Conservation (phyloP, 2,797 vertebrate species). For the Pagetopsis macropterus region DNA sequence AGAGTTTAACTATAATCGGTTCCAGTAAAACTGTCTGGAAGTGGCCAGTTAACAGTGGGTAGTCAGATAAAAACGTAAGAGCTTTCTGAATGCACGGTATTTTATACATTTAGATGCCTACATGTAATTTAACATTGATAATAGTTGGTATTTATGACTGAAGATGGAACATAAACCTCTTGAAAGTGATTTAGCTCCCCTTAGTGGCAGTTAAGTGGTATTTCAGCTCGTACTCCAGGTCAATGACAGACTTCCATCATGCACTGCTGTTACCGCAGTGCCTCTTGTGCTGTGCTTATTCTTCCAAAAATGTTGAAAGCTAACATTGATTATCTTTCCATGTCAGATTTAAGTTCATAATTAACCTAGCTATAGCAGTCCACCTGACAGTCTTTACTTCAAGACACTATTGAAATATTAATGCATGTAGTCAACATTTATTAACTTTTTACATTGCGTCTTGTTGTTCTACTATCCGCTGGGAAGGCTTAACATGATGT, state of each 20-base stretch:
- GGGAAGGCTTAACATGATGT: not conserved
- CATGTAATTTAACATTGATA: not conserved
- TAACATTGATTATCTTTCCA: not conserved
- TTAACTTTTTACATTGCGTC: too few relatives aligned
- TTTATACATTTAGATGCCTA: not conserved
- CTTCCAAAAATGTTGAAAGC: not conserved
- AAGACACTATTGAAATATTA: not conserved
- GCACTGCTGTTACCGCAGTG: not conserved
- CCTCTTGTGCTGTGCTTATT: not conserved
- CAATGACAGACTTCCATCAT: not conserved
- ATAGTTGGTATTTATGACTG: not conserved
- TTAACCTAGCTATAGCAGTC: not conserved
- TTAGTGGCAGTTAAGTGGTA: constrained; percentile 50
- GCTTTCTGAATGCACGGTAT: not conserved
- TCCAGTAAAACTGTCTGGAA: not conserved
- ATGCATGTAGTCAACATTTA: not conserved
- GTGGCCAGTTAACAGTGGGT: not conserved
- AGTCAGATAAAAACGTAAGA: not conserved
- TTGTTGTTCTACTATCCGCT: not conserved
- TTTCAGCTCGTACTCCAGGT: not conserved
- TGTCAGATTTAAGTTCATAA: not conserved
- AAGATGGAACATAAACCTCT: not conserved
- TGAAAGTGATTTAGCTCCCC: constrained; percentile 39
- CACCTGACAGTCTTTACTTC: not conserved
- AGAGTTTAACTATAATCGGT: not conserved